These are phyloP conservation scores for Leiothrix lutea DNA, from an alignment of 2,113 vertebrate genomes.

Conservation along the genomic window DNA sequence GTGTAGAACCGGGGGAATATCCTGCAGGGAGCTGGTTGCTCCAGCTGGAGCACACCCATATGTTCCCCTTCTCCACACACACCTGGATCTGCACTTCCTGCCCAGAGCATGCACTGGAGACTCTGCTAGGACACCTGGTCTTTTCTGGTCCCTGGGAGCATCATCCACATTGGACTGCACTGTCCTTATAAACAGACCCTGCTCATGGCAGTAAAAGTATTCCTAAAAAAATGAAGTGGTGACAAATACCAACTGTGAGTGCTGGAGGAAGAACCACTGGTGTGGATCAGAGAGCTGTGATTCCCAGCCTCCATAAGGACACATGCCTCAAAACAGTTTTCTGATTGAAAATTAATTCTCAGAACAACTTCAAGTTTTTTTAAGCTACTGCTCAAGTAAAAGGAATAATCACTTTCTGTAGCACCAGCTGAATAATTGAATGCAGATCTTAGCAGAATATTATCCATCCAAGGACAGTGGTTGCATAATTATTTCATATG, in stretches of 20 bases:
- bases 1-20: not conserved
- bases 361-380: not conserved
- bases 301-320: not conserved
- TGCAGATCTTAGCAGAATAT: not conserved
- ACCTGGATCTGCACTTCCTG: not conserved
- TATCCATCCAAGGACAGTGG: not conserved
- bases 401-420: not conserved
- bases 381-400: not conserved
- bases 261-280: not conserved
- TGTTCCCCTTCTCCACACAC: not conserved
- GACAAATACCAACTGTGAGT: not conserved
- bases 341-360: not conserved
- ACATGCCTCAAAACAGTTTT: not conserved
- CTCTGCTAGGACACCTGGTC: not conserved
- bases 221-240: not conserved
- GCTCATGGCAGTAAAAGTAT: not conserved
- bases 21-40: not conserved
- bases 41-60: not conserved
- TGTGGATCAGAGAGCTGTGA: not conserved
- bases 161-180: fast-evolving
- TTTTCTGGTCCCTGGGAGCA: not conserved
- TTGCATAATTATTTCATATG: not conserved
- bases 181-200: not conserved
- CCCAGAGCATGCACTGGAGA: not conserved
- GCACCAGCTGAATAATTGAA: not conserved